A percentile compares a stretch with the other conserved stretches of the same genome.
phyloP scores from a whole-genome alignment of 2,797 vertebrate genomes.

The Yasuhikotakia modesta region DNA sequence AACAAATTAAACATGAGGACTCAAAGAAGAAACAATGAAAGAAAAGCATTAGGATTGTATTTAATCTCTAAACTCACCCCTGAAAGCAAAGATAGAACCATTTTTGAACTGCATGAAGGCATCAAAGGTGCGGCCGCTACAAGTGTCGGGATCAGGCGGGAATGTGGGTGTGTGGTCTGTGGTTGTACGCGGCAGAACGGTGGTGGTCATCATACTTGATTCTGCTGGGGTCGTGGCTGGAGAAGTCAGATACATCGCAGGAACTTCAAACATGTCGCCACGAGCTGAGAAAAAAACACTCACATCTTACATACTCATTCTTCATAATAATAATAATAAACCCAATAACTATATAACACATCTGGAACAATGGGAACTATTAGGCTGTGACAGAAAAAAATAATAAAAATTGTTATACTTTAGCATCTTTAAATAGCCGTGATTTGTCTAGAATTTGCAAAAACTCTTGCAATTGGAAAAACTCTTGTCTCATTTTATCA shows the following conservation, averaged over 20 bases:
- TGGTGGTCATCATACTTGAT: background rate
- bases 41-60: background rate
- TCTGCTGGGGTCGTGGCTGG: background rate
- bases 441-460: too few relatives aligned
- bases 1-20: background rate
- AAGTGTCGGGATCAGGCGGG: constrained; percentile 65
- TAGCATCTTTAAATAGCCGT: too few relatives aligned
- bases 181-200: background rate
- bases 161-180: background rate
- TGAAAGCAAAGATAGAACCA: constrained; percentile 89
- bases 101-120: constrained; percentile 95
- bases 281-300: constrained; percentile 76
- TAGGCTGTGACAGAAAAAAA: too few relatives aligned
- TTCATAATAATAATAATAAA: too few relatives aligned
- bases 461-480: too few relatives aligned
- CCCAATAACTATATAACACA: too few relatives aligned
- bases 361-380: too few relatives aligned
- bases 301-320: too few relatives aligned
- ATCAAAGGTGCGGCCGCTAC: constrained; percentile 85
- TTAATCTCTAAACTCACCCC: constrained; percentile 76
- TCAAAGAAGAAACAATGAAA: background rate
- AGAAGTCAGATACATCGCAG: constrained; percentile 63
- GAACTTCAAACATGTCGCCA: constrained; percentile 84
- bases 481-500: too few relatives aligned
- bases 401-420: too few relatives aligned